phyloP scores from a whole-genome alignment of 1,140 invertebrate genomes.

The Anoplolepis gracilipes region DNA sequence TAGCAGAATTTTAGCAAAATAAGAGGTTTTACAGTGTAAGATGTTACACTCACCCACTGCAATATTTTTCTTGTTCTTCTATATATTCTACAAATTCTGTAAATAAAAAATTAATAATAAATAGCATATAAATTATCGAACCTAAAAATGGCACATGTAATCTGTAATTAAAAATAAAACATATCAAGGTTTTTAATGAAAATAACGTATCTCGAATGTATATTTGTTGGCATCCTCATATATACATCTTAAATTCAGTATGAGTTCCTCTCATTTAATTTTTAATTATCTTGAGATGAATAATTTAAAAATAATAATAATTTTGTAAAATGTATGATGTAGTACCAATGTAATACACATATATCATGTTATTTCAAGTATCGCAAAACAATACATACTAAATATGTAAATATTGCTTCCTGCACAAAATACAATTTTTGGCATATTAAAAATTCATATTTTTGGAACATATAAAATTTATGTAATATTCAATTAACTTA shows the following conservation, averaged over 20 bases:
- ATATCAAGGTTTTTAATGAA: too few relatives aligned
- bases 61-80: slow-evolving; percentile 54
- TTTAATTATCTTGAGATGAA: slow-evolving; percentile 24
- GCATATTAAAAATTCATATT: background rate
- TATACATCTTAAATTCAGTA: too few relatives aligned
- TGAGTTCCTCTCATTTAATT: background rate
- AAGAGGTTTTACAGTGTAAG: background rate
- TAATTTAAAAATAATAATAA: slow-evolving; percentile 26
- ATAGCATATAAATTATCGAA: slow-evolving; percentile 2
- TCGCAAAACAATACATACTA: background rate
- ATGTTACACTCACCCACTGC: slow-evolving; percentile 60
- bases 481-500: background rate
- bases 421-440: background rate
- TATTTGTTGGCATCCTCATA: too few relatives aligned
- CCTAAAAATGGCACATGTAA: background rate
- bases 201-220: too few relatives aligned
- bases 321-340: background rate
- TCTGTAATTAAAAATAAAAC: background rate
- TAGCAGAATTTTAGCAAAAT: slow-evolving; percentile 2
- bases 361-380: slow-evolving; percentile 6
- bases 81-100: slow-evolving; percentile 51
- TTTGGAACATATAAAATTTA: slow-evolving; percentile 5
- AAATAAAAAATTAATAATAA: slow-evolving; percentile 45
- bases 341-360: background rate
- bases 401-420: background rate